A percentile compares a stretch with the other conserved stretches of the same genome.
Evolutionary conservation across 2,888 invertebrate genomes (phyloP).

Genomic region (Pantelozetes paolii): DNA sequence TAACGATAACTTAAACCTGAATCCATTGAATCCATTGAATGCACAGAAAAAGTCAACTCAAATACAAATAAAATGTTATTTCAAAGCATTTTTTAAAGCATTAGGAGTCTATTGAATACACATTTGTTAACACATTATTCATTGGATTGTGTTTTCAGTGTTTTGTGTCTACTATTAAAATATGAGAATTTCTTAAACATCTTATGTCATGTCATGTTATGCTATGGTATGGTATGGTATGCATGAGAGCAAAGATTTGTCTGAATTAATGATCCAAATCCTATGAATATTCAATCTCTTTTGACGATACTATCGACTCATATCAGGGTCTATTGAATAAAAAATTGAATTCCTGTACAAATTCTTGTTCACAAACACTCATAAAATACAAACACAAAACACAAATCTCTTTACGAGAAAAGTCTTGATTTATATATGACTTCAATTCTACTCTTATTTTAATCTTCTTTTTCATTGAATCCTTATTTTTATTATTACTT

Average conservation of each 20-base stretch:
- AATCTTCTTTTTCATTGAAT: background rate
- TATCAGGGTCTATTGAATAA: background rate
- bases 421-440: constrained; percentile 22
- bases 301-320: background rate
- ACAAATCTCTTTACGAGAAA: background rate
- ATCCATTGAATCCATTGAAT: constrained; percentile 1
- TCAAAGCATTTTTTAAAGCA: background rate
- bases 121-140: background rate
- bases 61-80: background rate
- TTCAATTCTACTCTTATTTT: background rate
- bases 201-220: no score
- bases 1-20: constrained; percentile 15
- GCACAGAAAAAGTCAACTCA: background rate
- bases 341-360: constrained; percentile 8
- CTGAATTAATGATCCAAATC: constrained; percentile 34
- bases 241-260: constrained; percentile 5
- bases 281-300: background rate
- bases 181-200: background rate
- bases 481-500: background rate
- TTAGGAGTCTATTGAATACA: background rate
- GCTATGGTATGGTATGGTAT: no score
- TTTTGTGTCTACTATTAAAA: constrained; percentile 1
- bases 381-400: constrained; percentile 6
- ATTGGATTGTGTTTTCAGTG: background rate
- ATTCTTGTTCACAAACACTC: background rate